A percentile compares a stretch with the other conserved stretches of the same genome.
Evolutionary conservation across 2,113 vertebrate genomes (phyloP).

Genomic region (Noturus placidus): DNA sequence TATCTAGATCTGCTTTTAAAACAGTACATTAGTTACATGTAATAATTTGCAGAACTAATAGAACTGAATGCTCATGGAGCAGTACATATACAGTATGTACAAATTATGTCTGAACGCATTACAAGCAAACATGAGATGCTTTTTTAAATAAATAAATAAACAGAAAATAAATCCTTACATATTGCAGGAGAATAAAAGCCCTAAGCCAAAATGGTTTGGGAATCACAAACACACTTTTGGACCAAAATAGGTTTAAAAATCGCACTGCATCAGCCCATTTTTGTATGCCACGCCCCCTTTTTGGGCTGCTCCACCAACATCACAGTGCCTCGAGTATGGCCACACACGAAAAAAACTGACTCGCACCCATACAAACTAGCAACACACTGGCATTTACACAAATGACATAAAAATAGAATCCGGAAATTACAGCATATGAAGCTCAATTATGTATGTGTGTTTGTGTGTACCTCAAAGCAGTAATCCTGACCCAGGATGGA

Average conservation of each 20-base stretch:
- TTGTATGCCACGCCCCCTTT: not conserved
- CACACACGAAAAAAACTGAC: not conserved
- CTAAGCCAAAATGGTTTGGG: not conserved
- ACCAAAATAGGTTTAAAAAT: not conserved
- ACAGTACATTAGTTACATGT: too few relatives aligned
- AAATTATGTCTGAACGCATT: not conserved
- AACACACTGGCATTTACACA: not conserved
- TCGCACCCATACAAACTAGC: not conserved
- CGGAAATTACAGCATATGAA: not conserved
- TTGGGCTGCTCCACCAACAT: not conserved
- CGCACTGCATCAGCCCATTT: not conserved
- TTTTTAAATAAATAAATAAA: not conserved
- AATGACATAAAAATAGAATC: not conserved
- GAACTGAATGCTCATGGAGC: too few relatives aligned
- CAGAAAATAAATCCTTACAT: not conserved
- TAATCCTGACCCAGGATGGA: slow-evolving; percentile 98
- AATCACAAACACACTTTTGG: not conserved
- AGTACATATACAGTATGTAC: not conserved
- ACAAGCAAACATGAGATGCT: not conserved
- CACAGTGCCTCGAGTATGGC: not conserved
- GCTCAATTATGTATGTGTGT: not conserved
- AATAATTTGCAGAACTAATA: too few relatives aligned
- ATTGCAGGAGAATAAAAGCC: not conserved
- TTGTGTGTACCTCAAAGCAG: slow-evolving; percentile 88
- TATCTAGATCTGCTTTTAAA: not conserved